These are phyloP conservation scores for Sebastiscus tertius DNA, from an alignment of 2,797 vertebrate species.

Conservation along the genomic window DNA sequence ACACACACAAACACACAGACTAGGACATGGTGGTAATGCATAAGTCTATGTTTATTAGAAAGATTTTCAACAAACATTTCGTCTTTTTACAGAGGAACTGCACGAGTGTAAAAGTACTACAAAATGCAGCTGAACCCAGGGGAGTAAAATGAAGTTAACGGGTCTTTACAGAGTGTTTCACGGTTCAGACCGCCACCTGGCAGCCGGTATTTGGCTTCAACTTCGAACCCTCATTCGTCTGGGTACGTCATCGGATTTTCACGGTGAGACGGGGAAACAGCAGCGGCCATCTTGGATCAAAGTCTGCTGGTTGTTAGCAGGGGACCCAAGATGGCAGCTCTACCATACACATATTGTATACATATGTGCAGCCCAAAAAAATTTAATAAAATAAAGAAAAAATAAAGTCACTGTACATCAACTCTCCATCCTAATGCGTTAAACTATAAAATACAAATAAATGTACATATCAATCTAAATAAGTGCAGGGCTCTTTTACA, in stretches of 20 bases:
- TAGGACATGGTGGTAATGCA: slow-evolving; percentile 70
- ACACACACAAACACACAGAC: slow-evolving; percentile 14
- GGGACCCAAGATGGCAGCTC: slow-evolving; percentile 43
- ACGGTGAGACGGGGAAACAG: slow-evolving; percentile 4
- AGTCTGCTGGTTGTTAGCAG: slow-evolving; percentile 23
- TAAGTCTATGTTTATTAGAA: slow-evolving; percentile 86
- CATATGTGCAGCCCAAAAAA: slow-evolving; percentile 18
- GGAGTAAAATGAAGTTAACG: slow-evolving; percentile 27
- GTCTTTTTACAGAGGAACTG: slow-evolving; percentile 72
- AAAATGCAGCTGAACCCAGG: slow-evolving; percentile 57
- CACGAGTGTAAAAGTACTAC: slow-evolving; percentile 70
- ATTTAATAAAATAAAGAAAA: neutral
- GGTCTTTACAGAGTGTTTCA: slow-evolving; percentile 30
- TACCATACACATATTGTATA: slow-evolving; percentile 1
- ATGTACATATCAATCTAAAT: slow-evolving; percentile 68
- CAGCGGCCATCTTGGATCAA: slow-evolving; percentile 45
- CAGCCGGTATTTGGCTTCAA: slow-evolving; percentile 2
- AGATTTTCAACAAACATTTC: slow-evolving; percentile 69
- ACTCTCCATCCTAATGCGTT: slow-evolving; percentile 60
- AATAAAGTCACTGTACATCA: slow-evolving; percentile 56
- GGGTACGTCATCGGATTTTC: neutral
- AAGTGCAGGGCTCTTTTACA: slow-evolving; percentile 53
- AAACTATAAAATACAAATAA: slow-evolving; percentile 73
- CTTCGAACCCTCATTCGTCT: neutral
- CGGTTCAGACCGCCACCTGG: neutral